phyloP scores from a whole-genome alignment of 2,888 invertebrate species.

The Scotopteryx bipunctaria region DNA sequence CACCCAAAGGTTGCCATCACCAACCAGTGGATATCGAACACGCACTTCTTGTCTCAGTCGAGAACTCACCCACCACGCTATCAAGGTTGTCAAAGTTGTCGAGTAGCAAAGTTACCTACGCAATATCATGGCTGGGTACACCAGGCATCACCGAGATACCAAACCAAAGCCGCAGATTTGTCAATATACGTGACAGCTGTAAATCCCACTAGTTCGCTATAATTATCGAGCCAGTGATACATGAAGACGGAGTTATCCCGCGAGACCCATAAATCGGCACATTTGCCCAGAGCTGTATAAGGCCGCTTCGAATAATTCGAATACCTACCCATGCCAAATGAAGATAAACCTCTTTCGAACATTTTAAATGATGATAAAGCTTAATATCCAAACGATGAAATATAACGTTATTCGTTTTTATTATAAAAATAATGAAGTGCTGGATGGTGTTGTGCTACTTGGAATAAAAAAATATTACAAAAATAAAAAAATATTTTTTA shows the following conservation, averaged over 20 bases:
- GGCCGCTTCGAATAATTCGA: constrained; percentile 21
- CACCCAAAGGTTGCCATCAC: too few species aligned
- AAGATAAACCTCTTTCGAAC: constrained; percentile 24
- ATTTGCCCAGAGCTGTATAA: constrained; percentile 27
- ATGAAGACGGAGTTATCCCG: constrained; percentile 49
- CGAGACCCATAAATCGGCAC: constrained; percentile 45
- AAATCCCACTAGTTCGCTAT: constrained; percentile 42
- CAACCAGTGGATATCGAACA: too few species aligned
- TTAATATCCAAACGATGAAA: constrained; percentile 17
- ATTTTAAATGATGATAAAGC: constrained; percentile 13
- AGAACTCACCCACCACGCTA: too few species aligned
- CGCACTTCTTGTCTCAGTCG: too few species aligned
- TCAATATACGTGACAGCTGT: constrained; percentile 13
- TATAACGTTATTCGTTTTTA: constrained; percentile 16
- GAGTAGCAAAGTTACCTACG: neutral
- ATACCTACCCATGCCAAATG: constrained; percentile 22
- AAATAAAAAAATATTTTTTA: too few species aligned
- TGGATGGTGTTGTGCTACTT: neutral
- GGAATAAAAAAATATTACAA: neutral
- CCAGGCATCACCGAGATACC: too few species aligned
- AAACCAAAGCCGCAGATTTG: constrained; percentile 5
- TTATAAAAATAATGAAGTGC: neutral
- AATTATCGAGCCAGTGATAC: constrained; percentile 53
- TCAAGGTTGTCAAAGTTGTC: too few species aligned
- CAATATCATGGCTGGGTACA: too few species aligned